A percentile compares a stretch with the other conserved stretches of the same genome.
phyloP scores from a whole-genome alignment of 2,888 invertebrate species.

The Eupithecia tripunctaria region DNA sequence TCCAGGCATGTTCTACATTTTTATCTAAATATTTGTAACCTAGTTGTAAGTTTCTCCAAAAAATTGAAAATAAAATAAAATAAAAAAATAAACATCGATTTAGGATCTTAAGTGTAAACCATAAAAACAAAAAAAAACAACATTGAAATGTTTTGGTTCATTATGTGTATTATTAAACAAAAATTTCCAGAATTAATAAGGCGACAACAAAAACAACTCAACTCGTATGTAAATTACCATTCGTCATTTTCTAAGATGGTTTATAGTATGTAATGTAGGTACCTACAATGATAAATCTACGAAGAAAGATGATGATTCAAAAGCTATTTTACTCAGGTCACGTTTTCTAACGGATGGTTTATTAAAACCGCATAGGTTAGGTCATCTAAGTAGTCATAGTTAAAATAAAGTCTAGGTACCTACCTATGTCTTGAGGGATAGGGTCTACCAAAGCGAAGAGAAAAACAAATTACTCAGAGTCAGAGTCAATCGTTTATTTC shows the following conservation, averaged over 20 bases:
- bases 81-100: too few species aligned
- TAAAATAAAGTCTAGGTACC: not conserved
- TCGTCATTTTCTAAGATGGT: too few species aligned
- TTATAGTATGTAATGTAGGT: not conserved
- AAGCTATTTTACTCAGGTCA: not conserved
- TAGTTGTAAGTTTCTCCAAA: too few species aligned
- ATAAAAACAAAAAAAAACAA: too few species aligned
- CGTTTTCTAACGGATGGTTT: not conserved
- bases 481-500: too few species aligned
- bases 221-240: not conserved
- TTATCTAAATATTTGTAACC: too few species aligned
- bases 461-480: not conserved
- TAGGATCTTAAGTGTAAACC: too few species aligned
- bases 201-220: too few species aligned
- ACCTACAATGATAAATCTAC: not conserved
- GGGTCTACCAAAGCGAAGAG: not conserved
- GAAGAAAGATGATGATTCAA: conserved; percentile 10
- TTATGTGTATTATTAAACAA: not conserved
- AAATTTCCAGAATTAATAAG: too few species aligned
- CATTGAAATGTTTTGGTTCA: too few species aligned
- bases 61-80: too few species aligned
- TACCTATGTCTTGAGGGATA: not conserved
- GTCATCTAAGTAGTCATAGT: not conserved
- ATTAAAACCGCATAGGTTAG: not conserved
- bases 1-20: too few species aligned